A percentile compares a stretch with the other conserved stretches of the same genome.
Evolutionary conservation across 2,888 invertebrate genomes (phyloP).

Genomic region (Sarcophaga caerulescens): DNA sequence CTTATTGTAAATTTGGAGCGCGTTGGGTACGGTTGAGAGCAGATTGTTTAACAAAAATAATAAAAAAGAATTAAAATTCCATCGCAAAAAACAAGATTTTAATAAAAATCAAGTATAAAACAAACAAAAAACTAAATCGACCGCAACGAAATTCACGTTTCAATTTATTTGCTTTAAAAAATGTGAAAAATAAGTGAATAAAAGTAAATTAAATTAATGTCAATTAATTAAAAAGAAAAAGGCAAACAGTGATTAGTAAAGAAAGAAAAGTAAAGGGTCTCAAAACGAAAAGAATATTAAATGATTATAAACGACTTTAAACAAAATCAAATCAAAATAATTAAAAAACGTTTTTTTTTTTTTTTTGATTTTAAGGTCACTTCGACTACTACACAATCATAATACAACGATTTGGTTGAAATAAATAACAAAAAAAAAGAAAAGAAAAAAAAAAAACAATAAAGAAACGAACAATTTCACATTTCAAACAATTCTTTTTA

Average conservation of each 20-base stretch:
- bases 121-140: slow-evolving; percentile 42
- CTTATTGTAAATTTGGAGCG: slow-evolving; percentile 65
- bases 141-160: not conserved
- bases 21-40: slow-evolving; percentile 52
- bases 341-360: slow-evolving; percentile 57
- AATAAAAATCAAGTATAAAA: slow-evolving; percentile 15
- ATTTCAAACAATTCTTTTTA: slow-evolving; percentile 21
- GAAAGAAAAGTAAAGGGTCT: slow-evolving; percentile 1
- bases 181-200: slow-evolving; percentile 17
- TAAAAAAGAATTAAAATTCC: slow-evolving; percentile 18
- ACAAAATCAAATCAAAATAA: slow-evolving; percentile 36
- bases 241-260: slow-evolving; percentile 32
- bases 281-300: slow-evolving; percentile 24
- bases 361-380: slow-evolving; percentile 61
- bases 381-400: slow-evolving; percentile 39
- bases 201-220: not conserved
- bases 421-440: slow-evolving; percentile 22
- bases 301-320: slow-evolving; percentile 13
- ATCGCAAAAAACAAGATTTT: slow-evolving; percentile 24
- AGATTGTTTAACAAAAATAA: not conserved
- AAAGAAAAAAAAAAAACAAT: not conserved
- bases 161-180: slow-evolving; percentile 16
- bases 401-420: slow-evolving; percentile 36
- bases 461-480: not conserved
- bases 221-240: not conserved